These are phyloP conservation scores for Oxystoma pomonae DNA, from an alignment of 2,888 invertebrate species.

Conservation along the genomic window DNA sequence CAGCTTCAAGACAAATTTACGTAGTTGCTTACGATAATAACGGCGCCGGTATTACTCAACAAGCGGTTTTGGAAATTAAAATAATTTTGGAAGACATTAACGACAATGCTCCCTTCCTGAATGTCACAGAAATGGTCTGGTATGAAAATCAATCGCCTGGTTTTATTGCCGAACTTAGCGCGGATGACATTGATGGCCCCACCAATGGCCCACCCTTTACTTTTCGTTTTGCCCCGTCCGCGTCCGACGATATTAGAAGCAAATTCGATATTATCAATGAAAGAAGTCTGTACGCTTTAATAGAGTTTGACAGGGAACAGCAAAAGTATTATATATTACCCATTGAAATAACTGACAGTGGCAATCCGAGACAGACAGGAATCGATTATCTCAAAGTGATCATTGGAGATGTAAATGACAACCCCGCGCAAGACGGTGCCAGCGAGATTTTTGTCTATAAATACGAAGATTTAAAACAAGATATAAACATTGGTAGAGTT, in stretches of 20 bases:
- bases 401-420: constrained; percentile 94
- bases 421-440: constrained; percentile 79
- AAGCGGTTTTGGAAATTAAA: constrained; percentile 63
- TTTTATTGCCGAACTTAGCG: constrained; percentile 60
- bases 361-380: constrained; percentile 66
- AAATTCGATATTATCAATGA: constrained; percentile 69
- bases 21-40: constrained; percentile 75
- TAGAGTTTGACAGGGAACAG: constrained; percentile 80
- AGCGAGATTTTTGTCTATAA: constrained; percentile 94
- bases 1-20: constrained; percentile 60
- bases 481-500: constrained; percentile 83
- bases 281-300: constrained; percentile 60
- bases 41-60: constrained; percentile 60
- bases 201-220: constrained; percentile 85
- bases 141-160: constrained; percentile 72
- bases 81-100: constrained; percentile 78
- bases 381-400: constrained; percentile 82
- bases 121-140: constrained; percentile 79
- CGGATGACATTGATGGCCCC: constrained; percentile 76
- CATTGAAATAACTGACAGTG: constrained; percentile 85
- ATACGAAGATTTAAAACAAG: constrained; percentile 79
- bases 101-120: constrained; percentile 88
- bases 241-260: constrained; percentile 62
- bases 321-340: constrained; percentile 85
- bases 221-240: constrained; percentile 63